These are phyloP conservation scores for Strix uralensis DNA, from an alignment of 2,113 vertebrate genomes.

Conservation along the genomic window DNA sequence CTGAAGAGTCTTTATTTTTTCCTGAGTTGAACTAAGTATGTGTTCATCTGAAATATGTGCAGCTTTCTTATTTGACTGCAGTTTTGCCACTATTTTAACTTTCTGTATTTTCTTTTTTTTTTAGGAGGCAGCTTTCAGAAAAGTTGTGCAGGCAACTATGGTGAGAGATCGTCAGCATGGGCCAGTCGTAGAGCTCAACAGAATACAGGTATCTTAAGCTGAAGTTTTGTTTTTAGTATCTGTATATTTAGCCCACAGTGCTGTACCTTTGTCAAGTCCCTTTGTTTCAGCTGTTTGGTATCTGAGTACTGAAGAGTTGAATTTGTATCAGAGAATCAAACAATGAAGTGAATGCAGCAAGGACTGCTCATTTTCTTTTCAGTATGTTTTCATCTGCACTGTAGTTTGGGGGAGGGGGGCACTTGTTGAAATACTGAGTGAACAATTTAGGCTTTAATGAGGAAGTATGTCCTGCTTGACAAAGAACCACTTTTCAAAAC, in stretches of 20 bases:
- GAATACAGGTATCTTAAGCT: slow-evolving; percentile 86
- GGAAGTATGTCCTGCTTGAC: not conserved
- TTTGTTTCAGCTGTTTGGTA: not conserved
- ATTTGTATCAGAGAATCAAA: not conserved
- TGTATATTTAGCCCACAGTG: not conserved
- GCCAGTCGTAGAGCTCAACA: slow-evolving; percentile 95
- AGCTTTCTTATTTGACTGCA: not conserved
- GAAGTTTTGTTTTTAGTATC: not conserved
- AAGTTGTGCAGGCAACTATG: slow-evolving; percentile 98
- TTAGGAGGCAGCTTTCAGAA: slow-evolving; percentile 97
- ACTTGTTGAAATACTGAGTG: not conserved
- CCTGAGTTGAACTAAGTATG: not conserved
- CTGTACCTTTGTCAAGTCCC: not conserved
- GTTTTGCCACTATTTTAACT: not conserved
- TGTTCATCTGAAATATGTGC: not conserved
- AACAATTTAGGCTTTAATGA: not conserved
- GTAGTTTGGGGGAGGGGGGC: no score
- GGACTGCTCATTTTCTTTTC: not conserved
- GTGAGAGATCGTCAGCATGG: slow-evolving; percentile 96
- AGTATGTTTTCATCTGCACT: not conserved
- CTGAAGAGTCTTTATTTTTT: not conserved
- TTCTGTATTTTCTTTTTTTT: not conserved
- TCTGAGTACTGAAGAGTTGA: not conserved
- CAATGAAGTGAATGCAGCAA: not conserved
- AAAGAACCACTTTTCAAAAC: not conserved